phyloP scores from a whole-genome alignment of 2,113 vertebrate genomes.

The Leptocoma aspasia region DNA sequence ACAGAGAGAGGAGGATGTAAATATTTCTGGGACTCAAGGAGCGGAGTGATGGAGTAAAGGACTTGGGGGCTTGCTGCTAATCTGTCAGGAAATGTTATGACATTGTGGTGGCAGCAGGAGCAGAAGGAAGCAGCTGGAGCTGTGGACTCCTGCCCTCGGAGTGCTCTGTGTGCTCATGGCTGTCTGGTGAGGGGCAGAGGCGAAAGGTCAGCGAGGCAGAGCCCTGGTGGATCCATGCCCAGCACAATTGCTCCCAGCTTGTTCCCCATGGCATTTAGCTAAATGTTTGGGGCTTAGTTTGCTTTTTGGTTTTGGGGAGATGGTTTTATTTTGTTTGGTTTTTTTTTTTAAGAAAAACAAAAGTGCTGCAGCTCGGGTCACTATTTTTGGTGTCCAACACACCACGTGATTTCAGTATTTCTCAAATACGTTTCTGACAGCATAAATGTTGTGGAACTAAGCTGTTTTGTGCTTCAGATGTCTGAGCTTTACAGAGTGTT shows the following conservation, averaged over 20 bases:
- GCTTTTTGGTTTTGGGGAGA: background rate
- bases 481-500: background rate
- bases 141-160: background rate
- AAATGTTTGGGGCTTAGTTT: background rate
- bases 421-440: background rate
- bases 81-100: slow-evolving; percentile 28
- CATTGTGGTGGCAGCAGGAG: slow-evolving; percentile 12
- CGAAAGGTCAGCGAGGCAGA: rapidly evolving
- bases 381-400: background rate
- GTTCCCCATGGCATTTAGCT: background rate
- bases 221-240: background rate
- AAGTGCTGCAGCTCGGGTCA: background rate
- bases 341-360: background rate
- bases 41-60: background rate
- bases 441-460: background rate
- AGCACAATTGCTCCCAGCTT: background rate
- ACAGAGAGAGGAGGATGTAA: background rate
- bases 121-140: slow-evolving; percentile 51
- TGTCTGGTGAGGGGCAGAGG: background rate
- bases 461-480: background rate
- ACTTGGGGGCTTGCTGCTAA: background rate
- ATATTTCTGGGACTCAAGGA: background rate
- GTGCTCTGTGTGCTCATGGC: background rate
- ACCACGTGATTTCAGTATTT: background rate
- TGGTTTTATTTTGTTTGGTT: background rate